Evolutionary conservation across 2,113 vertebrate species (phyloP).

Genomic region (Pipa parva): DNA sequence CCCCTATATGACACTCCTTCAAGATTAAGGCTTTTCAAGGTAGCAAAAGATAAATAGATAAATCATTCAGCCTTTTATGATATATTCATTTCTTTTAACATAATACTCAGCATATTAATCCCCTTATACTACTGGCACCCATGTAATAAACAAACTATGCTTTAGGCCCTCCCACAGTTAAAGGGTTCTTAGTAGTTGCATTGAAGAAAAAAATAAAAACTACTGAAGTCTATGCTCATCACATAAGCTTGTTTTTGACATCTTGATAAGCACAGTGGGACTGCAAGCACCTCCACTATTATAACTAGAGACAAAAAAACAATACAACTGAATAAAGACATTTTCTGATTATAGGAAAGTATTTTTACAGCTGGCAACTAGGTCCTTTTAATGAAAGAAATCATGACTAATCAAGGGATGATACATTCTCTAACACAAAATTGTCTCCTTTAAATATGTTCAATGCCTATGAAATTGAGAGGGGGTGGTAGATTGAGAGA

Average conservation of each 20-base stretch:
- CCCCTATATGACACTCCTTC: no score
- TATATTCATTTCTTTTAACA: no score
- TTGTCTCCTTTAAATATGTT: no score
- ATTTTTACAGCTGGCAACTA: not conserved
- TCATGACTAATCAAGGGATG: no score
- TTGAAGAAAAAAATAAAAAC: not conserved
- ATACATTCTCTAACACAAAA: no score
- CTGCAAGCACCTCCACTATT: not conserved
- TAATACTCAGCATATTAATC: not conserved
- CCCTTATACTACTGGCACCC: not conserved
- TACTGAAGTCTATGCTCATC: conserved; percentile 9
- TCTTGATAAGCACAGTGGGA: not conserved
- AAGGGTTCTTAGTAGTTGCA: not conserved
- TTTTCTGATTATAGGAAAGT: conserved; percentile 43
- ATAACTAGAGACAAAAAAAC: conserved; percentile 39
- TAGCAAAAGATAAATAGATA: no score
- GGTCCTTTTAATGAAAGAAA: not conserved
- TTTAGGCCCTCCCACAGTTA: conserved; percentile 3
- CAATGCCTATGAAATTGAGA: no score
- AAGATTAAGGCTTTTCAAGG: no score
- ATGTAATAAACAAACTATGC: conserved; percentile 10
- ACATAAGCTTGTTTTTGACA: not conserved
- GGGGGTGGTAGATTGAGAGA: no score
- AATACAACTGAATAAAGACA: conserved; percentile 45
- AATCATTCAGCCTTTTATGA: no score